phyloP scores from a whole-genome alignment of 2,888 invertebrate species.

The Ochropleura plecta region DNA sequence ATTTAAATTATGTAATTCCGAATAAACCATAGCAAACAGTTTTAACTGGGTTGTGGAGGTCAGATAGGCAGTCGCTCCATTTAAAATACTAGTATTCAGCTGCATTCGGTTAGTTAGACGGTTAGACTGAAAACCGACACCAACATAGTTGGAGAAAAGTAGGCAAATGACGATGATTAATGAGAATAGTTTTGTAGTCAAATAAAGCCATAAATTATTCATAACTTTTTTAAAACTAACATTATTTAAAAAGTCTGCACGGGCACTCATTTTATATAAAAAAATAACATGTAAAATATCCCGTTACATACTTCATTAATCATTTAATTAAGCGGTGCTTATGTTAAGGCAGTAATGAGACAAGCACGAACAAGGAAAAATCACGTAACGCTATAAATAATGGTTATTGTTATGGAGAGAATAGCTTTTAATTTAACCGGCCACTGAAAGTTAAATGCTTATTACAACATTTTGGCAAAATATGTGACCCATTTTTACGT shows the following conservation, averaged over 20 bases:
- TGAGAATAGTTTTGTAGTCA: not conserved
- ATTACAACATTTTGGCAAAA: constrained; percentile 19
- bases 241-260: no score
- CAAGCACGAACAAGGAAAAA: not conserved
- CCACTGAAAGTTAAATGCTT: constrained; percentile 20
- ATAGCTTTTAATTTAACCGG: constrained; percentile 31
- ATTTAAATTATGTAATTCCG: not conserved
- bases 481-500: constrained; percentile 9
- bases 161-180: not conserved
- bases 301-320: not conserved
- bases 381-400: constrained; percentile 27
- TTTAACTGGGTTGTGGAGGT: not conserved
- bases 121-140: not conserved
- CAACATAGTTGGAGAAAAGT: not conserved
- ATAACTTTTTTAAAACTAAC: no score
- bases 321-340: constrained; percentile 3
- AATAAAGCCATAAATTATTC: constrained; percentile 2
- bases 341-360: not conserved
- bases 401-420: constrained; percentile 29
- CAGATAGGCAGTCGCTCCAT: not conserved
- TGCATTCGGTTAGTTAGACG: not conserved
- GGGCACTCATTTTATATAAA: no score
- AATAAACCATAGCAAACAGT: not conserved
- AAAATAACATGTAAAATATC: no score
- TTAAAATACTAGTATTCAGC: not conserved